Evolutionary conservation across 2,797 vertebrate genomes (phyloP), one percentile per base, ranked within the genome.

Genomic region (Craterocephalus amniculus): DNA sequence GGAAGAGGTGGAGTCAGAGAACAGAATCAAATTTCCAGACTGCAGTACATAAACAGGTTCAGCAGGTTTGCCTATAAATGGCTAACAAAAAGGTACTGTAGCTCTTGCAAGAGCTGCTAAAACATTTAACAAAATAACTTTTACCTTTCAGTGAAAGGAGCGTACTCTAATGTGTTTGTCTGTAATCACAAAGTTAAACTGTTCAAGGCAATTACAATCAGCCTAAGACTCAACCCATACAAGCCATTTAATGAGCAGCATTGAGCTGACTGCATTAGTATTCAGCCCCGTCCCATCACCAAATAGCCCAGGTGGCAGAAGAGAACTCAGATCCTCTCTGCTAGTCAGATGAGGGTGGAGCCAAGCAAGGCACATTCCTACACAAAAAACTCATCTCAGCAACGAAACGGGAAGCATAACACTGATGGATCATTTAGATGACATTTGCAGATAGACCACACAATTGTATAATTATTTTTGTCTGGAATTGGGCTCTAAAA

Each of bases 291-390:
- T 59, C 62, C 34, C 35, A 60, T 64, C 86, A 58, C 74, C 66
- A 74, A 60, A 72, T 18, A 65, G 60, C 49, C 87, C 91, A 93
- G 92, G 91, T 93, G 92, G 76, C 84, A 82, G 79, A 65, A 74
- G 62, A 74, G 67, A 83, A 35, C 73, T 66, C 48, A 34, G 70
- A 85, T 71, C 60, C 79, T 87, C 79, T 83, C 59, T 78, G 79
- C 72, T 78, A 60, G 58, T 66, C 67, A 77, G 70, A 84, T 61
- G 68, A 82, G 89, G 90, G 85, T 63, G 87, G 89, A 87, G 86
- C 68, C 60, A 71, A 56, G 78, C 75, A 83, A 78, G 78, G 74
- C 72, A 83, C 87, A 92, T 88, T 90, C 82, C 85, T 84, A 69
- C 67, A 67, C 72, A 88, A 40, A 79, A 74, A 79, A 88, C 58